Evolutionary conservation across 2,797 vertebrate species (phyloP), one percentile per base, ranked within the genome.

Genomic region (Naso thynnoides): DNA sequence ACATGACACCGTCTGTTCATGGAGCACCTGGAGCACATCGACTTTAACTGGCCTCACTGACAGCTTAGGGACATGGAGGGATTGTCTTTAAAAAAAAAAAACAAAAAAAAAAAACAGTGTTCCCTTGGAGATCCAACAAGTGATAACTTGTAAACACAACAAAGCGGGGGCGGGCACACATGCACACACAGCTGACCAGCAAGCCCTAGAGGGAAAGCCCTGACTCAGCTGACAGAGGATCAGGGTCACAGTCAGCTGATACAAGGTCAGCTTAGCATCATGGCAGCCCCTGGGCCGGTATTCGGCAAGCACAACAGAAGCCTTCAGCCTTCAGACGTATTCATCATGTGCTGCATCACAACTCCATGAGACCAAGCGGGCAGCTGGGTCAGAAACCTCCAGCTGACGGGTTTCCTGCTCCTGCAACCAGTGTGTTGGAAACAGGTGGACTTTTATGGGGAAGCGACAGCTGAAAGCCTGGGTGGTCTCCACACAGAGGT

Each of bases 151-250:
- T 56, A 71, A 75, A 78, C 59, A 81, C 54, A 84, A 78, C 78
- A 79, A 61, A 71, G 53, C 21, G 42, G 38, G 73, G 53, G 31
- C 23, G 39, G 9, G 23, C n/a, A 45, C 29, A 76, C 83, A 81
- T 41, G 64, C 73, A 45, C 79, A 45, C 61, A 54, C 76, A 69
- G 82, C 76, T 86, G 84, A 87, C 33, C 72, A 21, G 18, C n/a
- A 36, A 44, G 80, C 62, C 86, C 70, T 45, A 6, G 29, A 61
- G 86, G 81, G 67, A 91, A 91, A 89, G 71, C 72, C 89, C 88
- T 91, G 88, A 92, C 85, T 92, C 91, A 92, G 90, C 90, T 73
- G 87, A 86, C 81, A 83, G 83, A 68, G 90, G 90, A 91, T 92
- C 89, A 89, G 89, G 85, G 86, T 89, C 85, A 85, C 73, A 77